These are phyloP conservation scores for Caenorhabditis zanzibari DNA, from an alignment of 2,888 invertebrate genomes.

Conservation along the genomic window DNA sequence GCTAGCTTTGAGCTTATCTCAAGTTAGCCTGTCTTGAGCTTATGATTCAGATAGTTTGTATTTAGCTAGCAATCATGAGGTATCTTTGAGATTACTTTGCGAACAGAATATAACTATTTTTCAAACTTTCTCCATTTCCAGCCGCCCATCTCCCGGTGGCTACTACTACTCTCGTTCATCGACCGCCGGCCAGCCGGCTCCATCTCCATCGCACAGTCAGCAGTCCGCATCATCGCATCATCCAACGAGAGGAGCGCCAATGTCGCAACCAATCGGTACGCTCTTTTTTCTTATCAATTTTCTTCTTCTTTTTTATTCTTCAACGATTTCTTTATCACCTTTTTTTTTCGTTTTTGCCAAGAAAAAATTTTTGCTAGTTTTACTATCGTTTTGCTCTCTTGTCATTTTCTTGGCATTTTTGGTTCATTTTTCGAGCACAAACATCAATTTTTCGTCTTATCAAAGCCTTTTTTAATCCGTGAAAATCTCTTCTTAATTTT, in stretches of 20 bases:
- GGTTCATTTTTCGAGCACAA: neutral
- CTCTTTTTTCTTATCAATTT: slow-evolving; percentile 18
- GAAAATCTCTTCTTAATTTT: no score
- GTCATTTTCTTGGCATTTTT: neutral
- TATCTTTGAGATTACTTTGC: no score
- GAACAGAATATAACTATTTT: no score
- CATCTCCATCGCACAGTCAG: slow-evolving; percentile 65
- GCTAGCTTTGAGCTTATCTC: no score
- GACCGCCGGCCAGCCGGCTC: slow-evolving; percentile 47
- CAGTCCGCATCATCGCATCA: slow-evolving; percentile 56
- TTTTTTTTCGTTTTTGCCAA: neutral
- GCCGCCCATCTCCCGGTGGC: slow-evolving; percentile 60
- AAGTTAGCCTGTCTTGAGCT: no score
- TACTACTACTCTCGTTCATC: slow-evolving; percentile 63
- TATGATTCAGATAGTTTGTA: no score
- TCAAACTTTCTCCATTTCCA: no score
- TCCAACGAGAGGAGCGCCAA: slow-evolving; percentile 52
- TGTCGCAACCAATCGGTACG: slow-evolving; percentile 67
- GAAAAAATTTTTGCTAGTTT: neutral
- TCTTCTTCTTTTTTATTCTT: no score
- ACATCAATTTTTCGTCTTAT: no score
- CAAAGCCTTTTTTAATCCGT: no score
- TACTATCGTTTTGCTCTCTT: neutral
- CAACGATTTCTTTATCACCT: neutral
- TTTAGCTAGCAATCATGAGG: no score